Evolutionary conservation across 2,888 invertebrate species (phyloP).

Genomic region (Cryptosula pallasiana): DNA sequence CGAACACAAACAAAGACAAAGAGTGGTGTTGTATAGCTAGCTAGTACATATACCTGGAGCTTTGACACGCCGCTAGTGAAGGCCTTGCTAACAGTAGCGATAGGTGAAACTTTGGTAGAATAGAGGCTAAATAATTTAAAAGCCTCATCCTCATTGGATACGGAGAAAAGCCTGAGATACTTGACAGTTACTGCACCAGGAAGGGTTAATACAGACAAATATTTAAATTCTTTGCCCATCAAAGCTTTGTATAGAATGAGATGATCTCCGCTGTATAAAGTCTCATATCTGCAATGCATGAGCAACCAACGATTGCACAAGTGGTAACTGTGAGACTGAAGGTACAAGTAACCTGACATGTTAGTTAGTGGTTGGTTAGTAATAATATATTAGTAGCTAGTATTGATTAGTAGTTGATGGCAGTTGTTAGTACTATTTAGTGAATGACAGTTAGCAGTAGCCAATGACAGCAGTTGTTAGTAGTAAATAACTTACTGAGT

Average conservation of each 20-base stretch:
- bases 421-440: too few relatives aligned
- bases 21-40: too few relatives aligned
- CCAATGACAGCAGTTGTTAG: neutral
- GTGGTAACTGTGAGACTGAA: too few relatives aligned
- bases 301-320: neutral
- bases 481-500: neutral
- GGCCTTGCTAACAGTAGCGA: neutral
- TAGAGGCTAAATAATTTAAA: neutral
- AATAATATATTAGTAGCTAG: too few relatives aligned
- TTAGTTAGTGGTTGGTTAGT: too few relatives aligned
- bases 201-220: neutral
- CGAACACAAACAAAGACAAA: too few relatives aligned
- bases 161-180: neutral
- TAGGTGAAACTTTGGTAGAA: neutral
- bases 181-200: constrained; percentile 1
- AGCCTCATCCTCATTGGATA: constrained; percentile 3
- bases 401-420: too few relatives aligned
- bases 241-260: neutral
- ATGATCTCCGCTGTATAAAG: neutral
- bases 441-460: too few relatives aligned
- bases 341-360: too few relatives aligned
- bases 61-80: neutral
- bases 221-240: neutral
- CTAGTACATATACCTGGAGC: constrained; percentile 7
- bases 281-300: neutral